Evolutionary conservation across 2,888 invertebrate genomes (phyloP).

Genomic region (Metallyticus violacea): DNA sequence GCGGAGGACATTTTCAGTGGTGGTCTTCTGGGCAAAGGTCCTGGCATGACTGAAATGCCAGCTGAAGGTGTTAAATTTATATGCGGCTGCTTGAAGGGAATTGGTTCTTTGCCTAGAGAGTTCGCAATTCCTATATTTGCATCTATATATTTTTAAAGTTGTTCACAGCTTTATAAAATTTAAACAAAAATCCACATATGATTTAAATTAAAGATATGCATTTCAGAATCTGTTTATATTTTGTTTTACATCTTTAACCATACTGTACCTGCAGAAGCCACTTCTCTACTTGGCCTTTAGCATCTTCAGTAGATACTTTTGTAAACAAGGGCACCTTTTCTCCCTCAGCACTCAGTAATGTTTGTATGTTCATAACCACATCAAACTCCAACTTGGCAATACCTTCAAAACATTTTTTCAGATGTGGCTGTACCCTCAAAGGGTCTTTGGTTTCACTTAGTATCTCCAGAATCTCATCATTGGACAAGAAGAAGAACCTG

Average conservation of each 20-base stretch:
- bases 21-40: too few relatives aligned
- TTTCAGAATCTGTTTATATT: not conserved
- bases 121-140: too few relatives aligned
- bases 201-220: not conserved
- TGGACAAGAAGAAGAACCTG: constrained; percentile 87
- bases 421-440: constrained; percentile 76
- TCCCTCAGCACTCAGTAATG: constrained; percentile 74
- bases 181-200: not conserved
- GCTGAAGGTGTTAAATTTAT: too few relatives aligned
- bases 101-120: too few relatives aligned
- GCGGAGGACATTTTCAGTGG: too few relatives aligned
- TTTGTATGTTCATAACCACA: constrained; percentile 64
- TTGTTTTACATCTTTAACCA: not conserved
- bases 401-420: constrained; percentile 86
- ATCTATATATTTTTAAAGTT: too few relatives aligned
- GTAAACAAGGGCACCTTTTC: constrained; percentile 66
- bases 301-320: constrained; percentile 65
- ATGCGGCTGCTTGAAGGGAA: too few relatives aligned
- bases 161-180: too few relatives aligned
- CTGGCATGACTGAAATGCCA: too few relatives aligned
- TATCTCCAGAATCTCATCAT: constrained; percentile 87
- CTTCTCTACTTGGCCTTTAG: constrained; percentile 79
- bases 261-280: constrained; percentile 73
- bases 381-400: constrained; percentile 74
- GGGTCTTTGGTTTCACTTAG: constrained; percentile 87